A percentile compares a stretch with the other conserved stretches of the same genome.
Conservation (phyloP, 2,113 vertebrate species). For the Lota lota region DNA sequence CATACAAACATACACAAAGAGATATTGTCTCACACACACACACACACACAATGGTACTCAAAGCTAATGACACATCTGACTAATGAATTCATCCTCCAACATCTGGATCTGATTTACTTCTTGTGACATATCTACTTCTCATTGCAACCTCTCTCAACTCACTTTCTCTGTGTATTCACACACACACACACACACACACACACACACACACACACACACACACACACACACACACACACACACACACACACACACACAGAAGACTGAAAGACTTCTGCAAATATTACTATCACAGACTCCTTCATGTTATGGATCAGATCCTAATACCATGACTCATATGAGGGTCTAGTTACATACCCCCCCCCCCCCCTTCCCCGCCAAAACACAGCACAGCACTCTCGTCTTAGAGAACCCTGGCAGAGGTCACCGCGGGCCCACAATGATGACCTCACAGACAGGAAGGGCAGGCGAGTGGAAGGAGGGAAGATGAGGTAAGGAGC, state of each 20-base stretch:
- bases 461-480: background rate
- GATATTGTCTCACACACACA: background rate
- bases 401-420: background rate
- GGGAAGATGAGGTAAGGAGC: background rate
- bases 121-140: slow-evolving; percentile 14
- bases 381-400: slow-evolving; percentile 1
- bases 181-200: slow-evolving; percentile 9
- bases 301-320: slow-evolving; percentile 36
- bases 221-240: slow-evolving; percentile 9
- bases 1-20: background rate
- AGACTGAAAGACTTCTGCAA: slow-evolving; percentile 21
- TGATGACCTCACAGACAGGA: background rate
- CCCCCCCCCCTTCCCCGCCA: slow-evolving; percentile 18
- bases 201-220: slow-evolving; percentile 6
- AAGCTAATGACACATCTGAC: slow-evolving; percentile 23
- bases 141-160: background rate
- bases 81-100: slow-evolving; percentile 30
- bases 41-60: background rate
- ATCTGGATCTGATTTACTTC: slow-evolving; percentile 41
- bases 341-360: slow-evolving; percentile 38
- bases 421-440: background rate
- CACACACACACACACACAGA: background rate
- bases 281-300: slow-evolving; percentile 41
- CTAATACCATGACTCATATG: slow-evolving; percentile 41
- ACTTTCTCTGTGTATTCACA: background rate